A percentile compares a stretch with the other conserved stretches of the same genome.
These are phyloP conservation scores for Thelaira solivaga DNA, from an alignment of 2,888 invertebrate species.

Conservation along the genomic window DNA sequence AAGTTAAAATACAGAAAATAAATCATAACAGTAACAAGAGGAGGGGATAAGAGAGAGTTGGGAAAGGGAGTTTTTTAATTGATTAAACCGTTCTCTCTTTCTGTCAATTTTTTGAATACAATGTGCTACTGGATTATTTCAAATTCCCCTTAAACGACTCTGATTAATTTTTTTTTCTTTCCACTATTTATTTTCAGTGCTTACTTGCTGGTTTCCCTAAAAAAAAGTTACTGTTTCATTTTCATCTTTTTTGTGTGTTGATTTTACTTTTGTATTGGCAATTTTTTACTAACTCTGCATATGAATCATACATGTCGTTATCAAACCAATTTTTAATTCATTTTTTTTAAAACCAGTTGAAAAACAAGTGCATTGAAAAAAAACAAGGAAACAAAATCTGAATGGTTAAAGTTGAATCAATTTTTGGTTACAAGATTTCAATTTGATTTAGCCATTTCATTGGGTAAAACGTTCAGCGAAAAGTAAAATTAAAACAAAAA, in stretches of 20 bases:
- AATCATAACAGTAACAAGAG: neutral
- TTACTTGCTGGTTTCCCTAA: too few relatives aligned
- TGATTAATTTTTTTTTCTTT: too few relatives aligned
- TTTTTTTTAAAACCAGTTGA: constrained; percentile 15
- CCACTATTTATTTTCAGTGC: too few relatives aligned
- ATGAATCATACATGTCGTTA: constrained; percentile 42
- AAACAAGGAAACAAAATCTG: constrained; percentile 7
- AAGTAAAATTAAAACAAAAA: neutral
- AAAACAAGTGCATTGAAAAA: neutral
- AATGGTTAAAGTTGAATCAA: constrained; percentile 25
- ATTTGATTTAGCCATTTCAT: constrained; percentile 42
- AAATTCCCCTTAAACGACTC: too few relatives aligned
- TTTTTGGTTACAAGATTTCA: constrained; percentile 55
- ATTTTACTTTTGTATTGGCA: constrained; percentile 8
- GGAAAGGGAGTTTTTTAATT: neutral
- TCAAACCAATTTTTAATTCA: constrained; percentile 49
- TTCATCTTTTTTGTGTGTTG: neutral
- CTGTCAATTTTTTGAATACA: too few relatives aligned
- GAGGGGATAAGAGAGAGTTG: neutral
- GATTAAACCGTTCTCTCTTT: too few relatives aligned
- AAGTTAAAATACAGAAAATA: constrained; percentile 1
- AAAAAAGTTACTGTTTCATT: constrained; percentile 21
- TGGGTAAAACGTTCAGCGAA: neutral
- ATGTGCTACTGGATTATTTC: too few relatives aligned
- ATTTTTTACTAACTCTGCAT: constrained; percentile 28